Base-by-base conservation (phyloP, 2,113 vertebrate genomes). In the Oreotrochilus melanogaster region DNA sequence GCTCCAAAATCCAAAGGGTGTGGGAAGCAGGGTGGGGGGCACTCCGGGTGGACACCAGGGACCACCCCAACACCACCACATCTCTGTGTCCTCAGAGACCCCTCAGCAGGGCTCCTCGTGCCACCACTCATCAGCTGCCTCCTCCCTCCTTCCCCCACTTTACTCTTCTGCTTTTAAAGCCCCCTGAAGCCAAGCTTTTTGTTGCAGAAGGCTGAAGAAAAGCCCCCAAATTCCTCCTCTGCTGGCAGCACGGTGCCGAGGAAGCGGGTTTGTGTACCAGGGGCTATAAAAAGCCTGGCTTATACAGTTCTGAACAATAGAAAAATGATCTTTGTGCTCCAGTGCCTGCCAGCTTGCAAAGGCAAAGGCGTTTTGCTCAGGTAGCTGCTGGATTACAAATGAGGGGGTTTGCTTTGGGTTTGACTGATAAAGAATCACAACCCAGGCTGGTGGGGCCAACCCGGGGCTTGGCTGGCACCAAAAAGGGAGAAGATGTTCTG, bases 361-460 rank as follows among this genome's bases (percentile, higher is more conserved):
- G 95, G 87, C 95, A 94, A 95, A 96, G 93, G 96, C 82, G 4
- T 74, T 73, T 97, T 97, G 98, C 95, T 98, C 98, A 98, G 97
- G 98, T 98, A 98, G 98, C 98, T 98, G 97, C 96, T 97, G 98
- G 98, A 98, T 99, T 98, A 98, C 98, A 98, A 97, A 98, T 98
- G 98, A 98, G 98, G 93, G 93, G 96, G 97, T 98, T 98, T 60
- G 95, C 96, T 97, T 98, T 91, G 97, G 98, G 97, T 98, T 97
- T 98, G 98, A 98, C 97, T 98, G 99, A 98, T 98, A 98, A 98
- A 98, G 98, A 92, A 97, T 98, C 98, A 98, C 97, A 97, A 98
- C 97, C 96, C 91, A 64, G 98, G 97, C 97, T 97, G 97, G 95
- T 2, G 12, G 94, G 96, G 98, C 70, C 94, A 66, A 94, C 91